phyloP scores from a whole-genome alignment of 1,140 invertebrate species.

The Goniozus legneri region DNA sequence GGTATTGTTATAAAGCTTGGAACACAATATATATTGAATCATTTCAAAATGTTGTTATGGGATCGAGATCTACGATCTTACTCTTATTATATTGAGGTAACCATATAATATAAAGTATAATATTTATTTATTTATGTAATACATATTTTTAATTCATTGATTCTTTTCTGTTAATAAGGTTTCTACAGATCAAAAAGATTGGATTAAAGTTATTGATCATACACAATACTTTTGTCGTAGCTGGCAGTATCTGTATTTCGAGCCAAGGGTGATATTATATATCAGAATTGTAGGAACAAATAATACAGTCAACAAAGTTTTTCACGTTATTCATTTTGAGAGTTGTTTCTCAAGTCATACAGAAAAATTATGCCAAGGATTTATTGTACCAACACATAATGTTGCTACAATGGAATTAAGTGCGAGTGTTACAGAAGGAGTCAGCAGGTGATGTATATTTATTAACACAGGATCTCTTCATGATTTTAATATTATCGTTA shows the following conservation, averaged over 20 bases:
- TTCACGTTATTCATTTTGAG: slow-evolving; percentile 90
- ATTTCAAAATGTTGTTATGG: slow-evolving; percentile 90
- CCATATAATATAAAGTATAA: not conserved
- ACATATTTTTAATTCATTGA: slow-evolving; percentile 3
- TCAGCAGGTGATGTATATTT: slow-evolving; percentile 58
- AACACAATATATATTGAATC: slow-evolving; percentile 88
- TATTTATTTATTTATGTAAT: slow-evolving; percentile 5
- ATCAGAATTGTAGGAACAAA: slow-evolving; percentile 90
- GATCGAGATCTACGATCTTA: slow-evolving; percentile 91
- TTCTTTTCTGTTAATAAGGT: slow-evolving; percentile 51
- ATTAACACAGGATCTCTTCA: too few relatives aligned
- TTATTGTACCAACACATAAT: slow-evolving; percentile 83
- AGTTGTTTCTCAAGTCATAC: slow-evolving; percentile 77
- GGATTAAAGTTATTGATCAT: slow-evolving; percentile 90
- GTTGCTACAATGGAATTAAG: slow-evolving; percentile 85
- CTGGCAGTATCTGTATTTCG: slow-evolving; percentile 95
- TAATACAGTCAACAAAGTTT: slow-evolving; percentile 94
- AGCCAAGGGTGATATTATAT: slow-evolving; percentile 81
- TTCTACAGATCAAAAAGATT: slow-evolving; percentile 93
- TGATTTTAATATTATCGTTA: too few relatives aligned
- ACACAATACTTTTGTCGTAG: slow-evolving; percentile 88
- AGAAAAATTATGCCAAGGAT: slow-evolving; percentile 74
- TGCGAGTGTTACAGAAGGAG: slow-evolving; percentile 94
- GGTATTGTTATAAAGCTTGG: slow-evolving; percentile 88
- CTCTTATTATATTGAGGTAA: slow-evolving; percentile 88